phyloP scores from a whole-genome alignment of 2,113 vertebrate genomes.

The Rostratula benghalensis region DNA sequence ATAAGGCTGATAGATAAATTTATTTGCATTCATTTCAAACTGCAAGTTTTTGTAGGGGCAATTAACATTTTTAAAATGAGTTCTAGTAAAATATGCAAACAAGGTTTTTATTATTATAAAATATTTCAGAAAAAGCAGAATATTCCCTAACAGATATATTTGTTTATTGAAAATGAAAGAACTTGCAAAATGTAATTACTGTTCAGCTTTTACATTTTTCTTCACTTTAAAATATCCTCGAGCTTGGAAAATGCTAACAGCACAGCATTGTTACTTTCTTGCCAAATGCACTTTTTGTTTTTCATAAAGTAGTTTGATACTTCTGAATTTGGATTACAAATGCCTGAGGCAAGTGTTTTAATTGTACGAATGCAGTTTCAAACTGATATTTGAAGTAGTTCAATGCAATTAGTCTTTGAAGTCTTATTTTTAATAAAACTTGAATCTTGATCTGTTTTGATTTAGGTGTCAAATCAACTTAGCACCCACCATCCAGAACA shows the following conservation, averaged over 20 bases:
- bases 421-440: slow-evolving; percentile 28
- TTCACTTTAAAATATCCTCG: background rate
- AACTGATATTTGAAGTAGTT: background rate
- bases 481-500: background rate
- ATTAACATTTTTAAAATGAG: background rate
- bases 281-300: background rate
- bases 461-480: background rate
- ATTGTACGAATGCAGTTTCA: background rate
- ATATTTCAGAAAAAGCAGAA: background rate
- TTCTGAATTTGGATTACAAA: slow-evolving; percentile 8
- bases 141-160: background rate
- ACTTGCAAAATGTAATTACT: background rate
- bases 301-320: background rate
- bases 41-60: background rate
- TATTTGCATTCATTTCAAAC: background rate
- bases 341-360: slow-evolving; percentile 5
- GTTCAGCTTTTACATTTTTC: background rate
- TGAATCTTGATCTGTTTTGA: background rate
- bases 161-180: slow-evolving; percentile 1
- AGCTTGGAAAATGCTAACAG: background rate
- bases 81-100: background rate
- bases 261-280: background rate
- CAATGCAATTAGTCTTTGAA: slow-evolving; percentile 9
- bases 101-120: background rate
- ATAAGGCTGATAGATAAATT: background rate